phyloP scores from a whole-genome alignment of 2,888 invertebrate genomes.

The Sceliomorpha sp. region DNA sequence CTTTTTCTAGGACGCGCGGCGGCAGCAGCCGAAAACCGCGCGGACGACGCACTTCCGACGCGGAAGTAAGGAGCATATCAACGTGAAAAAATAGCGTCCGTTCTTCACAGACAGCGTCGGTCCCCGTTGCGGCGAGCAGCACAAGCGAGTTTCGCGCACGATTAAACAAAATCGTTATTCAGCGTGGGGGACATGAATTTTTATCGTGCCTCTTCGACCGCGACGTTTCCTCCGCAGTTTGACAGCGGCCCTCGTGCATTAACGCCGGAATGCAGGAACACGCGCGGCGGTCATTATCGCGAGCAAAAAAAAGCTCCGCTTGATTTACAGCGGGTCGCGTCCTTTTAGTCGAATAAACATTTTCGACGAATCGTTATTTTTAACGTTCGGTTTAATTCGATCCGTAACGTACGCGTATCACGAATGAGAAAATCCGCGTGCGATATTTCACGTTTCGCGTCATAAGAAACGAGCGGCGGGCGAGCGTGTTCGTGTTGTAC shows the following conservation, averaged over 20 bases:
- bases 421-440: no score
- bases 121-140: constrained; percentile 24
- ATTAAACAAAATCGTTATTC: constrained; percentile 61
- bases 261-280: constrained; percentile 14
- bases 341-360: constrained; percentile 1
- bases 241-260: constrained; percentile 20
- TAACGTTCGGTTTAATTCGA: no score
- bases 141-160: constrained; percentile 56
- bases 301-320: neutral
- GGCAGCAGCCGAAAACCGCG: no score
- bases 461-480: no score
- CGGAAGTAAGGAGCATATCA: constrained; percentile 37
- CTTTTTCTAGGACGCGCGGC: no score
- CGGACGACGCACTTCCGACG: no score
- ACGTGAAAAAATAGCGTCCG: constrained; percentile 55
- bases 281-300: constrained; percentile 6
- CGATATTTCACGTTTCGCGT: no score
- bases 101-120: constrained; percentile 15
- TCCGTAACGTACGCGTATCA: no score
- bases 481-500: no score
- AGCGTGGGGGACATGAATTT: constrained; percentile 45
- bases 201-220: constrained; percentile 29
- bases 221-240: constrained; percentile 22
- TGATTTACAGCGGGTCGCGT: no score
- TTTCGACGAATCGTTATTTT: no score